Percentiles rank a stretch among this genome's conserved stretches.
These are phyloP conservation scores for Amiota mariae DNA, from an alignment of 2,888 invertebrate genomes.

Conservation along the genomic window DNA sequence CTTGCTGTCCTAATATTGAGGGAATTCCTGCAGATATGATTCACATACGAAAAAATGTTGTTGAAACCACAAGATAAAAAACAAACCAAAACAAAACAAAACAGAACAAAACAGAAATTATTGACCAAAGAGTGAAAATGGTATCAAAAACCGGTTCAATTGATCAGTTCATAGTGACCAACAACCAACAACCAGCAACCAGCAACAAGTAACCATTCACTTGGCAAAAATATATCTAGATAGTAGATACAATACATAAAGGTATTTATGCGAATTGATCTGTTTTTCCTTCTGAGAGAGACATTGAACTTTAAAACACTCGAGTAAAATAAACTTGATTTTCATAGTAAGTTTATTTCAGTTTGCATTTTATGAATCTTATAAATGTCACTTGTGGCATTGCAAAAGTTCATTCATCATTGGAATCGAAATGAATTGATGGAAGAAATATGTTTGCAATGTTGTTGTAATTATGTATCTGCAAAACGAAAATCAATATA, in stretches of 20 bases:
- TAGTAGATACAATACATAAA: background rate
- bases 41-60: background rate
- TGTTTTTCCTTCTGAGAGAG: background rate
- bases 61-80: background rate
- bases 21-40: slow-evolving; percentile 14
- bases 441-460: no score
- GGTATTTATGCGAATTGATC: background rate
- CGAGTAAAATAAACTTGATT: background rate
- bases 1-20: background rate
- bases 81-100: no score
- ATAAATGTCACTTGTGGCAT: slow-evolving; percentile 5
- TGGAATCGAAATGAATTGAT: no score
- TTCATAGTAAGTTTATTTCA: background rate
- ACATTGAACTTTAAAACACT: slow-evolving; percentile 11
- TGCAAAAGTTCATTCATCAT: slow-evolving; percentile 1
- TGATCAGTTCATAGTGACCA: background rate
- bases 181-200: background rate
- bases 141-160: background rate
- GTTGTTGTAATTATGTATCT: no score
- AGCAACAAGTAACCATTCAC: background rate
- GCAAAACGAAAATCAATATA: no score
- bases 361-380: background rate
- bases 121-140: background rate
- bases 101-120: background rate
- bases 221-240: background rate